Percentiles rank a stretch among this genome's conserved stretches.
These are phyloP conservation scores for Otocyon megalotis DNA, from an alignment of 2,113 vertebrate species.

Conservation along the genomic window DNA sequence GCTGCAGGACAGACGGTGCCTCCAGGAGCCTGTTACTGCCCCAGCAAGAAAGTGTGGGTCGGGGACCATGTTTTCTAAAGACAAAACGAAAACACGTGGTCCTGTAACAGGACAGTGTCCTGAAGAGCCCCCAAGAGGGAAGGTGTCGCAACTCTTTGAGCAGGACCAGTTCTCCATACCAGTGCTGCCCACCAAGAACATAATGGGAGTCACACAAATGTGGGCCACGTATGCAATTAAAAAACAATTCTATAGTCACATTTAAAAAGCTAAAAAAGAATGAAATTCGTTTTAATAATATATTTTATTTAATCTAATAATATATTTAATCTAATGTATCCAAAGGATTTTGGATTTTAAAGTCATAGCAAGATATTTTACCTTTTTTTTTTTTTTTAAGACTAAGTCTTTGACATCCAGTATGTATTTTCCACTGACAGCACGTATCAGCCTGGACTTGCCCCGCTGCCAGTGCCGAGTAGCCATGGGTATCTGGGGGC, in stretches of 20 bases:
- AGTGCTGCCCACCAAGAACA: background rate
- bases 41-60: background rate
- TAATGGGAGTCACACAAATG: background rate
- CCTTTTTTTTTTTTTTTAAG: background rate
- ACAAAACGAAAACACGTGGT: background rate
- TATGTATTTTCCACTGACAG: background rate
- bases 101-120: background rate
- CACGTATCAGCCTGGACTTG: background rate
- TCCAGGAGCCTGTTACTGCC: background rate
- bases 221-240: background rate
- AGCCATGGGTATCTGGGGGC: background rate
- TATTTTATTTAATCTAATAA: conserved; percentile 5
- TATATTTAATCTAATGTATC: background rate
- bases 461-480: background rate
- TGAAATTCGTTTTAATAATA: background rate
- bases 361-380: background rate
- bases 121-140: background rate
- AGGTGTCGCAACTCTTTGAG: background rate
- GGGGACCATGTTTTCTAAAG: background rate
- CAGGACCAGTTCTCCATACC: background rate
- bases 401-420: background rate
- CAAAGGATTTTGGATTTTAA: background rate
- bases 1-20: background rate
- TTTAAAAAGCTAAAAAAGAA: background rate
- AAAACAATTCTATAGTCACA: background rate